phyloP scores from a whole-genome alignment of 2,888 invertebrate genomes.

The Polietes domitor region DNA sequence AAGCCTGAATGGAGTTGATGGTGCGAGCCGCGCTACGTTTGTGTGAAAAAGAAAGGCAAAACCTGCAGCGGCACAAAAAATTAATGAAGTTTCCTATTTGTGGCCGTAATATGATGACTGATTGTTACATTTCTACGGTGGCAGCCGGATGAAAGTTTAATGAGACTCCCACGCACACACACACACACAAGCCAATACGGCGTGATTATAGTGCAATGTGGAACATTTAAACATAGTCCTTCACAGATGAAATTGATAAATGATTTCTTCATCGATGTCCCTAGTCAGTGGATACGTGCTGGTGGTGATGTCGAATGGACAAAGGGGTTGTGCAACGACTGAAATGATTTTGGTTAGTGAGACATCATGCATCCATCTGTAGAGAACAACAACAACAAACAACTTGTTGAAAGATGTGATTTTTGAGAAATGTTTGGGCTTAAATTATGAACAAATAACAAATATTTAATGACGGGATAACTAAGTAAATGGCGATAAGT shows the following conservation, averaged over 20 bases:
- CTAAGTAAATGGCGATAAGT: no score
- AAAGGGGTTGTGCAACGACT: no score
- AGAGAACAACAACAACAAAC: no score
- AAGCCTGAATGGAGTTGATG: constrained; percentile 9
- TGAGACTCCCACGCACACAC: neutral
- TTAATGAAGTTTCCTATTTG: constrained; percentile 31
- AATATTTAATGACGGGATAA: no score
- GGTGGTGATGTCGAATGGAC: no score
- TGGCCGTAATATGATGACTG: constrained; percentile 25
- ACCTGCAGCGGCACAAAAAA: neutral
- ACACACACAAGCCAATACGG: neutral
- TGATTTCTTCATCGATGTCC: neutral
- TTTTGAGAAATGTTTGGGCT: no score
- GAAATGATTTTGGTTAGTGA: no score
- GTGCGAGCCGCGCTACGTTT: neutral
- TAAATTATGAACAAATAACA: no score
- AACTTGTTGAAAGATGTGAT: no score
- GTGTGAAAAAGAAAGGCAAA: neutral
- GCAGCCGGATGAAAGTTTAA: constrained; percentile 11
- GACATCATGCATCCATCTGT: no score
- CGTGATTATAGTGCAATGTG: constrained; percentile 12
- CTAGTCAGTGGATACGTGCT: neutral
- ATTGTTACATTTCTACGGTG: neutral
- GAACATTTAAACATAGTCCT: neutral
- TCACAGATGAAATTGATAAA: constrained; percentile 8